These are phyloP conservation scores for Pocota personata DNA, from an alignment of 2,888 invertebrate genomes.

Conservation along the genomic window DNA sequence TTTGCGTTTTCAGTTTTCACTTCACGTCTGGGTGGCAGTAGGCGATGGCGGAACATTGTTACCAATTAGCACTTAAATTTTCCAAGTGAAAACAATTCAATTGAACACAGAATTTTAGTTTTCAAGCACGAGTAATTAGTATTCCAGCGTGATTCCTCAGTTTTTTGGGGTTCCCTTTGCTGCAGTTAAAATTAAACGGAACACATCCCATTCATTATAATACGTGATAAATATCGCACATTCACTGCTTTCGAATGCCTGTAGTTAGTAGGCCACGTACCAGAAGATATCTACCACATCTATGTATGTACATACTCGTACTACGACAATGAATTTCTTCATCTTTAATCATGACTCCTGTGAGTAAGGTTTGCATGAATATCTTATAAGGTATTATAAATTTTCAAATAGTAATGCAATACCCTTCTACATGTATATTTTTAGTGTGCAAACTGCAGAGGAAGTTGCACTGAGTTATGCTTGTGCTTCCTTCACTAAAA, in stretches of 20 bases:
- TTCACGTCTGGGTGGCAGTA: conserved; percentile 43
- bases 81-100: conserved; percentile 69
- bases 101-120: conserved; percentile 58
- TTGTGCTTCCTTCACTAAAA: too few species aligned
- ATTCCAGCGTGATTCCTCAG: conserved; percentile 56
- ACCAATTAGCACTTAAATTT: conserved; percentile 66
- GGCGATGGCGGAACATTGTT: conserved; percentile 18
- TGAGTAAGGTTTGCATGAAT: neutral
- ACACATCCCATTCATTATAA: conserved; percentile 1
- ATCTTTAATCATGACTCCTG: neutral
- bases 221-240: conserved; percentile 55
- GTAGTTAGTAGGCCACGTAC: conserved; percentile 44
- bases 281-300: neutral
- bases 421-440: too few species aligned
- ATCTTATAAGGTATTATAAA: too few species aligned
- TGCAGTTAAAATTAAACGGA: neutral
- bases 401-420: too few species aligned
- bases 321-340: neutral
- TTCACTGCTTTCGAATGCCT: conserved; percentile 55
- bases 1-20: conserved; percentile 51
- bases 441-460: too few species aligned
- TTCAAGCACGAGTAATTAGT: conserved; percentile 65
- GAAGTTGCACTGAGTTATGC: too few species aligned
- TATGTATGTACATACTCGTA: too few species aligned
- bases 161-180: conserved; percentile 40